Base-by-base conservation (phyloP, 2,797 vertebrate genomes). In the Benthosema pterotum region DNA sequence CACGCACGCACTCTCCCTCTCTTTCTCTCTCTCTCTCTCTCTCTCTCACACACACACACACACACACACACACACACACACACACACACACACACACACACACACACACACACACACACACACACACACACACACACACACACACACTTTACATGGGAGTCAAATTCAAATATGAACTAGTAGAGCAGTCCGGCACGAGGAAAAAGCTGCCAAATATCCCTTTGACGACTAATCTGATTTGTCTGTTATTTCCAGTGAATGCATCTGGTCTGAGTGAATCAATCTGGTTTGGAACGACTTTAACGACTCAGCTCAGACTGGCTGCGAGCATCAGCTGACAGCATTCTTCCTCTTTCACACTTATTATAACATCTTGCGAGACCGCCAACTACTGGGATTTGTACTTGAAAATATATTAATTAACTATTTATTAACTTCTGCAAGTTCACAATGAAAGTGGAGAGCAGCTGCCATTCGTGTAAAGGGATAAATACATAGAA, bases 311-410 rank as follows among this genome's bases (percentile, higher is more conserved):
- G 52, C 47, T 43, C 63, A 69, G 65, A 60, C 56, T 50, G 65
- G 57, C 56, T 50, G 18, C 25, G 65, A 16, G 2, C 17, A 76
- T 68, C 68, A 74, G 69, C 68, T 69, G 72, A 71, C 69, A 59
- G 55, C 13, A 42, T 43, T 57, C 38, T 65, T 69, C 32, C 46
- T 55, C 66, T 67, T 57, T 11, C 6, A 38, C 32, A 38, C 32
- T 38, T 38, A 73, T 66, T 49, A 38, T 42, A 48, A 61, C 22
- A 11, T 56, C 67, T 13, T 47, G 32, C 65, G 72, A 73, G 76
- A 58, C 71, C 78, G 77, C 68, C 78, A 70, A 72, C 74, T 71
- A 73, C 72, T 55, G 65, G 76, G 60, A 22, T 64, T 57, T 45
- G 38, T 42, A n/a, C n/a, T n/a, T 54, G 70, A 67, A n/a, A n/a